phyloP scores from a whole-genome alignment of 2,797 vertebrate species.

The Oreochromis grahami region DNA sequence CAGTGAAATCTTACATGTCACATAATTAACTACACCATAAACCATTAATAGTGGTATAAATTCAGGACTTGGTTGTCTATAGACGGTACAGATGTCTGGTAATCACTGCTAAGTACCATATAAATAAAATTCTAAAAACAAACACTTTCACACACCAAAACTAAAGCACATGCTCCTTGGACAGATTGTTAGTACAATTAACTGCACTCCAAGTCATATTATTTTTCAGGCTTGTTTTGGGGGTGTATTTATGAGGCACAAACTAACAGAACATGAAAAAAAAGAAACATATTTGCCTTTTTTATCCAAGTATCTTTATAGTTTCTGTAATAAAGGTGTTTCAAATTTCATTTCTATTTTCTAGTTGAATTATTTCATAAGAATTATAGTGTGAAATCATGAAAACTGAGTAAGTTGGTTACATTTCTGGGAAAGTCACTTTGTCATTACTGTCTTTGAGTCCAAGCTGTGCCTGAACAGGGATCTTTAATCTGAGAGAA shows the following conservation, averaged over 20 bases:
- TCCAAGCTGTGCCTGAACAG: not conserved
- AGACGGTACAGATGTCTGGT: not conserved
- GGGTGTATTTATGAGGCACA: not conserved
- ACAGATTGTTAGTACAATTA: not conserved
- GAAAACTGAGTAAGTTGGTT: not conserved
- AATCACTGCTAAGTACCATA: not conserved
- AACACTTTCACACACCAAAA: not conserved
- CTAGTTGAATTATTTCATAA: fast-evolving
- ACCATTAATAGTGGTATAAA: not conserved
- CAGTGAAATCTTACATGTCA: not conserved
- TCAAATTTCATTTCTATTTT: not conserved
- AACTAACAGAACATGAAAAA: not conserved
- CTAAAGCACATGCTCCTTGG: not conserved
- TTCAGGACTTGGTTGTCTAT: not conserved
- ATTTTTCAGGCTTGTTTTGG: not conserved
- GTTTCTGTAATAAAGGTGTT: not conserved
- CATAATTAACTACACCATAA: not conserved
- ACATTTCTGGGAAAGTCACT: not conserved
- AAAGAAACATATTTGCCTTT: not conserved
- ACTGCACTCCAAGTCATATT: fast-evolving
- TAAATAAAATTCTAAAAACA: not conserved
- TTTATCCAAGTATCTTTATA: not conserved
- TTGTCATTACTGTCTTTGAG: not conserved
- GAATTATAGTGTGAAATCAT: not conserved
- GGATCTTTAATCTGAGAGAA: not conserved